Percentiles rank a stretch among this genome's conserved stretches.
These are phyloP conservation scores for Zosterops pallidus DNA, from an alignment of 2,113 vertebrate species.

Conservation along the genomic window DNA sequence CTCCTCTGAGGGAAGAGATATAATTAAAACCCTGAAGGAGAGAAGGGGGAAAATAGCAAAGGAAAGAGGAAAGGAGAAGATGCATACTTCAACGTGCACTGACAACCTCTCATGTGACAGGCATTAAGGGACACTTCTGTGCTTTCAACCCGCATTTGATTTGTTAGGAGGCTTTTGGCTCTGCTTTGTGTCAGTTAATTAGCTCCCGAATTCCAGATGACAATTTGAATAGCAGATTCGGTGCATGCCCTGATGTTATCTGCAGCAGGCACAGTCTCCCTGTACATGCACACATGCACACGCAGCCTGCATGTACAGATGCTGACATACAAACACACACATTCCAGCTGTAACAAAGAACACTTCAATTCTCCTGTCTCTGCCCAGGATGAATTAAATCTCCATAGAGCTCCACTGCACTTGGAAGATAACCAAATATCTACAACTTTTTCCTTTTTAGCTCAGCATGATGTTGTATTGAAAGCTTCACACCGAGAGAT, in stretches of 20 bases:
- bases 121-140: conserved; percentile 39
- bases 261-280: conserved; percentile 38
- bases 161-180: conserved; percentile 58
- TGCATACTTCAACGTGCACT: conserved; percentile 43
- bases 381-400: conserved; percentile 75
- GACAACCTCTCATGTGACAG: conserved; percentile 49
- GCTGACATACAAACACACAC: background rate
- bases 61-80: conserved; percentile 35
- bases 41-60: background rate
- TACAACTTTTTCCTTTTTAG: conserved; percentile 72
- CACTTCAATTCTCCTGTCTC: conserved; percentile 70
- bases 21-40: conserved; percentile 71
- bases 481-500: conserved; percentile 77
- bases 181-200: conserved; percentile 71
- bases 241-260: conserved; percentile 42
- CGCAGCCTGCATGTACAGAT: background rate
- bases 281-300: background rate
- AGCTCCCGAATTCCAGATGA: conserved; percentile 69
- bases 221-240: conserved; percentile 66
- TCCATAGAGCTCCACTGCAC: conserved; percentile 73
- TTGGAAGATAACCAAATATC: conserved; percentile 81
- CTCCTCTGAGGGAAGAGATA: conserved; percentile 59
- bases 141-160: conserved; percentile 38
- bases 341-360: conserved; percentile 56
- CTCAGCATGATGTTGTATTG: conserved; percentile 72